phyloP scores from a whole-genome alignment of 1,140 invertebrate species.

The Ips typographus region DNA sequence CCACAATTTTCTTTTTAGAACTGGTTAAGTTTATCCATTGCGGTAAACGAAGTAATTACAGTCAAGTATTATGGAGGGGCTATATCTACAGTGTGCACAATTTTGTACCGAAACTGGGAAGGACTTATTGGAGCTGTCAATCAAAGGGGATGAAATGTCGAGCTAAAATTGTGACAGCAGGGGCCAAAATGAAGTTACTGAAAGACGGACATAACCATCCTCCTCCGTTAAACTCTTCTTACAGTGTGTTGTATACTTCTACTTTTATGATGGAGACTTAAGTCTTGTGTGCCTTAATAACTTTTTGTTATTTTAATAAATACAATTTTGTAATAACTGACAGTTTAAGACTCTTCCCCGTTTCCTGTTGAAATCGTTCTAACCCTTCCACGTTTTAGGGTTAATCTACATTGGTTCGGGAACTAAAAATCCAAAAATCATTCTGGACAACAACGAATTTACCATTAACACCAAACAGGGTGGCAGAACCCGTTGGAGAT shows the following conservation, averaged over 20 bases:
- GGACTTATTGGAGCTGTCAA: constrained; percentile 17
- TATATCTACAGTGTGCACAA: constrained; percentile 17
- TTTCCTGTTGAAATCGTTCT: too few relatives aligned
- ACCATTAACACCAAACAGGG: constrained; percentile 38
- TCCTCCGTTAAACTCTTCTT: constrained; percentile 11
- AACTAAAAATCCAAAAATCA: constrained; percentile 40
- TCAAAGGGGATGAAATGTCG: constrained; percentile 8
- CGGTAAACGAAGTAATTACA: constrained; percentile 19
- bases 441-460: constrained; percentile 41
- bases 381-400: constrained; percentile 30
- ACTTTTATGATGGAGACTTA: constrained; percentile 6
- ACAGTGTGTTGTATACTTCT: constrained; percentile 9
- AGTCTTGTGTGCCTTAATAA: not conserved
- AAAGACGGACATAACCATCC: constrained; percentile 36
- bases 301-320: too few relatives aligned
- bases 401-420: constrained; percentile 39
- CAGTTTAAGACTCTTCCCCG: too few relatives aligned
- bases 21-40: constrained; percentile 17
- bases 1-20: constrained; percentile 7
- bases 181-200: constrained; percentile 24
- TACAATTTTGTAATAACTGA: too few relatives aligned
- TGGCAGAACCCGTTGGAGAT: constrained; percentile 39
- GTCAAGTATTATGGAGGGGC: constrained; percentile 17
- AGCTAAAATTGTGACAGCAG: constrained; percentile 27
- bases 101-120: constrained; percentile 14